These are phyloP conservation scores for Kryptolebias marmoratus DNA, from an alignment of 2,113 vertebrate species.

Conservation along the genomic window DNA sequence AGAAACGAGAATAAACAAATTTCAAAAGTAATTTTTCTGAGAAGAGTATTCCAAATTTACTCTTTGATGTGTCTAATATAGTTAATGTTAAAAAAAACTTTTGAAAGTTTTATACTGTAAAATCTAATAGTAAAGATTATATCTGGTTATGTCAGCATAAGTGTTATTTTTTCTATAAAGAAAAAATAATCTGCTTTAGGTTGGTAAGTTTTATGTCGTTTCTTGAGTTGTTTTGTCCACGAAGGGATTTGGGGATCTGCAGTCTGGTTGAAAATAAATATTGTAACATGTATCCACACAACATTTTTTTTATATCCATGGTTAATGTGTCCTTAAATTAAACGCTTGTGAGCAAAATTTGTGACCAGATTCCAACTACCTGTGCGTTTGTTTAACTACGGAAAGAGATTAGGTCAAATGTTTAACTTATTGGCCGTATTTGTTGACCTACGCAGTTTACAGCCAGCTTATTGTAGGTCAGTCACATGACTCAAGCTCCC, in stretches of 20 bases:
- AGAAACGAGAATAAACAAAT: slow-evolving; percentile 30
- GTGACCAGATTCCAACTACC: too few relatives aligned
- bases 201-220: slow-evolving; percentile 26
- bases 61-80: neutral
- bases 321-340: too few relatives aligned
- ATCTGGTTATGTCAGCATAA: slow-evolving; percentile 26
- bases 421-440: too few relatives aligned
- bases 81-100: slow-evolving; percentile 7
- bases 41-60: slow-evolving; percentile 9
- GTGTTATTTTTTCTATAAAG: slow-evolving; percentile 1
- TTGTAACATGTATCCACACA: neutral
- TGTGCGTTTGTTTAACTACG: too few relatives aligned
- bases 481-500: too few relatives aligned
- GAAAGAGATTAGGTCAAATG: too few relatives aligned
- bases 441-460: too few relatives aligned
- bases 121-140: slow-evolving; percentile 24
- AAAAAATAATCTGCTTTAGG: neutral
- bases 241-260: neutral
- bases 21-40: slow-evolving; percentile 29
- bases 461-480: too few relatives aligned
- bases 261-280: neutral
- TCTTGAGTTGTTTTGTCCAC: slow-evolving; percentile 13
- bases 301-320: neutral
- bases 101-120: neutral
- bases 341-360: too few relatives aligned